Evolutionary conservation across 23 tunicate genomes (phyloP).

Genomic region (Clavelina lepadiformis): DNA sequence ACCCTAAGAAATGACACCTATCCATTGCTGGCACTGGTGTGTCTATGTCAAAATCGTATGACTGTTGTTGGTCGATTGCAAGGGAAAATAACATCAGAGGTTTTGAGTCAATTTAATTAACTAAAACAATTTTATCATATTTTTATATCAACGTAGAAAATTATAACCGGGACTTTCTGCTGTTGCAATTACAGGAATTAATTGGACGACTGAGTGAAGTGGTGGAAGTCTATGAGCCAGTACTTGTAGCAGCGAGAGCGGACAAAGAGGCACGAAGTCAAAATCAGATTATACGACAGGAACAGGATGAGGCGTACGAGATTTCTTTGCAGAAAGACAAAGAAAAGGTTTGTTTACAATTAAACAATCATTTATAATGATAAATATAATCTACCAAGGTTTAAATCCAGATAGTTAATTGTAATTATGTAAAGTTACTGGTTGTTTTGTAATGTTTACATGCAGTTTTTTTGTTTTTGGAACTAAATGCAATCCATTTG

Average conservation of each 20-base stretch:
- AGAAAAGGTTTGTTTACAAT: too few relatives aligned
- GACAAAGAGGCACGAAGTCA: conserved; percentile 56
- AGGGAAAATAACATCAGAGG: conserved; percentile 55
- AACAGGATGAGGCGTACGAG: conserved; percentile 80
- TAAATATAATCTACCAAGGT: too few relatives aligned
- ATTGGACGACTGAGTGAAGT: conserved; percentile 42
- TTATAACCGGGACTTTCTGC: neutral
- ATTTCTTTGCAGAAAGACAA: conserved; percentile 55
- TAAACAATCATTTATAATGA: too few relatives aligned
- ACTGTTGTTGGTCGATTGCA: conserved; percentile 68
- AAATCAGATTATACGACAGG: conserved; percentile 59
- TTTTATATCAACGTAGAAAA: too few relatives aligned
- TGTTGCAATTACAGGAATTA: conserved; percentile 38
- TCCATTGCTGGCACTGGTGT: conserved; percentile 64
- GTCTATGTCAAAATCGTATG: conserved; percentile 59
- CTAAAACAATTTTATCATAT: neutral
- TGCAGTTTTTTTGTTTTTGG: neutral
- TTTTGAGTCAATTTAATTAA: conserved; percentile 1
- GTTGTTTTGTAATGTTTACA: too few relatives aligned
- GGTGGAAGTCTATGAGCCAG: conserved; percentile 63
- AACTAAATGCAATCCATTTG: neutral
- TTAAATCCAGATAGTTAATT: too few relatives aligned
- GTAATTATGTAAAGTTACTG: too few relatives aligned
- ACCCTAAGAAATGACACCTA: conserved; percentile 36
- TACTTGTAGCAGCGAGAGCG: conserved; percentile 55